A percentile compares a stretch with the other conserved stretches of the same genome.
phyloP scores from a whole-genome alignment of 2,888 invertebrate genomes.

The Pheosia gnoma region DNA sequence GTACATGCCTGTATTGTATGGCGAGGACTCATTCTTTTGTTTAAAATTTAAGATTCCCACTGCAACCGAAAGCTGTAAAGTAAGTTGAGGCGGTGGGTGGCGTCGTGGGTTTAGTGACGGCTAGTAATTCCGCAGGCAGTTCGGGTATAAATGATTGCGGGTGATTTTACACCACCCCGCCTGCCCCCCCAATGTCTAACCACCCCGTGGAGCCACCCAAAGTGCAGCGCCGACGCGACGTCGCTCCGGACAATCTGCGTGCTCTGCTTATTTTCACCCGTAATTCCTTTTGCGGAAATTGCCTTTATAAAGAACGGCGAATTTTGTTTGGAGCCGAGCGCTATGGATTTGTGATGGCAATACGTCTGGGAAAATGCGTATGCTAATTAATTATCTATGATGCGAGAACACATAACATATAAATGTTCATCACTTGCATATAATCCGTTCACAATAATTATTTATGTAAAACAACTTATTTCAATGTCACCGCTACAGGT shows the following conservation, averaged over 20 bases:
- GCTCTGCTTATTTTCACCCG: constrained; percentile 83
- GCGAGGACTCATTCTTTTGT: constrained; percentile 25
- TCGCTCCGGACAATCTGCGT: constrained; percentile 83
- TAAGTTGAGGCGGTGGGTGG: constrained; percentile 38
- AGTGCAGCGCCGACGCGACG: constrained; percentile 80
- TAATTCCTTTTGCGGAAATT: constrained; percentile 83
- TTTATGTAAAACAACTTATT: too few species aligned
- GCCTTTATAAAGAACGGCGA: constrained; percentile 79
- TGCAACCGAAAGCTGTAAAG: constrained; percentile 44
- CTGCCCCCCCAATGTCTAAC: constrained; percentile 57
- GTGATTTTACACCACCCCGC: constrained; percentile 80
- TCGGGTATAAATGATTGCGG: constrained; percentile 84
- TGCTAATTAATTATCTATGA: not conserved
- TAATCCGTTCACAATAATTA: too few species aligned
- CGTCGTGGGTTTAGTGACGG: constrained; percentile 73
- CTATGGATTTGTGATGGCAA: constrained; percentile 53
- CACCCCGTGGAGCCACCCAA: constrained; percentile 62
- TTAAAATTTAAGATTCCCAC: constrained; percentile 38
- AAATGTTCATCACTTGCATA: not conserved
- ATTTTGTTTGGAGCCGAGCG: constrained; percentile 63
- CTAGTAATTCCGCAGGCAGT: constrained; percentile 82
- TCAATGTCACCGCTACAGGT: too few species aligned
- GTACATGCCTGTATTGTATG: not conserved
- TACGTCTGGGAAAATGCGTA: not conserved
- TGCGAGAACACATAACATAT: not conserved